Percentiles rank a stretch among this genome's conserved stretches.
phyloP scores from a whole-genome alignment of 2,113 vertebrate species.

The Passer montanus region DNA sequence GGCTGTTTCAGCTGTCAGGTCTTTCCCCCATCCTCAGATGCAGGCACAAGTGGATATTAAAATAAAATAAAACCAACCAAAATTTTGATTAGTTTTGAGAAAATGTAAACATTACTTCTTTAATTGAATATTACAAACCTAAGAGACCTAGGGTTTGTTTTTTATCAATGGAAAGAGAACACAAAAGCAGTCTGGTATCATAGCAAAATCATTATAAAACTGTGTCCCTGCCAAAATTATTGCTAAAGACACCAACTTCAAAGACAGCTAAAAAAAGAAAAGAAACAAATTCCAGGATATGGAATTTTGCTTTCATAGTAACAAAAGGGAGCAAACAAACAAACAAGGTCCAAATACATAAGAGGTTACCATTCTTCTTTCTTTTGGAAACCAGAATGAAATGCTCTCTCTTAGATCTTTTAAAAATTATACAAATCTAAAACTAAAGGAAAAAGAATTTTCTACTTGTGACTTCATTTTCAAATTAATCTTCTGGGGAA shows the following conservation, averaged over 20 bases:
- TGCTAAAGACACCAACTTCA: conserved; percentile 24
- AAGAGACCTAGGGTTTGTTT: background rate
- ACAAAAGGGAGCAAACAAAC: conserved; percentile 29
- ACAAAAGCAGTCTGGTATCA: conserved; percentile 13
- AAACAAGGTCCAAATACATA: conserved; percentile 8
- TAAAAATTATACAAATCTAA: background rate
- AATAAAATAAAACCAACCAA: background rate
- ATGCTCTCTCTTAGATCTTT: background rate
- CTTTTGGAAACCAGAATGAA: background rate
- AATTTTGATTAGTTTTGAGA: background rate
- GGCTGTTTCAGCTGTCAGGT: background rate
- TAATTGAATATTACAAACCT: conserved; percentile 1
- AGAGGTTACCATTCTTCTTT: background rate
- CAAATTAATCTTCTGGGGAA: background rate
- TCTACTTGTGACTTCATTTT: background rate
- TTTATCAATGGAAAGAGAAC: background rate
- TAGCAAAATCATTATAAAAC: background rate
- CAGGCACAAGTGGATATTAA: background rate
- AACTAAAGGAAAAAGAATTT: background rate
- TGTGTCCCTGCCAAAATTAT: conserved; percentile 7
- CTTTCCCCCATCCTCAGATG: background rate
- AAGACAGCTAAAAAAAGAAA: conserved; percentile 29
- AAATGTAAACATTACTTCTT: conserved; percentile 11
- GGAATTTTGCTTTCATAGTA: conserved; percentile 1
- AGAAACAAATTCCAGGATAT: background rate